Conservation (phyloP, 2,888 invertebrate genomes). For the Perizoma affinitatum region DNA sequence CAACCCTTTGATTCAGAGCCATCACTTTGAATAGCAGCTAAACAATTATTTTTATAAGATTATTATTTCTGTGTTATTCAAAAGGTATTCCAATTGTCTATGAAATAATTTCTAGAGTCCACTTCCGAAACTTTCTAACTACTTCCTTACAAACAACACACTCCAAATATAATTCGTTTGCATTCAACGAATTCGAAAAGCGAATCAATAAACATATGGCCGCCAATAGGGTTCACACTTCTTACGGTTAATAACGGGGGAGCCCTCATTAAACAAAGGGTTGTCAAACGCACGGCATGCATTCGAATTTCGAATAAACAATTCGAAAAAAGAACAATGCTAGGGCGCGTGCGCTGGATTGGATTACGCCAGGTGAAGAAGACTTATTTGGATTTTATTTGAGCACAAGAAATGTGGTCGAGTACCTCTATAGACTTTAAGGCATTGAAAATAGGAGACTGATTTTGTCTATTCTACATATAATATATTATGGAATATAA, state of each 20-base stretch:
- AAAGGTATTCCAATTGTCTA: no score
- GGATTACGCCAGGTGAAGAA: conserved; percentile 44
- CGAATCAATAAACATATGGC: conserved; percentile 32
- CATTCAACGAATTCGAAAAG: conserved; percentile 22
- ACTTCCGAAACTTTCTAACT: conserved; percentile 7
- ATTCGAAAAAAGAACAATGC: conserved; percentile 36
- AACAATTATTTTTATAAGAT: no score
- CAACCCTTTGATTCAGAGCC: no score
- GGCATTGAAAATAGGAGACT: no score
- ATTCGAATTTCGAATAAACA: conserved; percentile 34
- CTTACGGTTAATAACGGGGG: conserved; percentile 26
- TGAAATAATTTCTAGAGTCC: not conserved
- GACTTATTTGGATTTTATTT: conserved; percentile 20
- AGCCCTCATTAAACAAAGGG: conserved; percentile 32
- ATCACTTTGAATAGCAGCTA: no score
- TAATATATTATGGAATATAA: no score
- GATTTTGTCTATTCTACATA: no score
- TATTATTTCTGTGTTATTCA: no score
- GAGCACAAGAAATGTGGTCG: not conserved
- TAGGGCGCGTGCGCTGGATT: conserved; percentile 44
- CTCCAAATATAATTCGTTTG: conserved; percentile 23
- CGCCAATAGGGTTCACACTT: conserved; percentile 32
- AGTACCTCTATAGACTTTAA: no score
- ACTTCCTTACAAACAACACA: conserved; percentile 22
- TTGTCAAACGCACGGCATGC: conserved; percentile 34